Percentiles rank a stretch among this genome's conserved stretches.
phyloP scores from a whole-genome alignment of 2,888 invertebrate species.

The Mythimna pallens region DNA sequence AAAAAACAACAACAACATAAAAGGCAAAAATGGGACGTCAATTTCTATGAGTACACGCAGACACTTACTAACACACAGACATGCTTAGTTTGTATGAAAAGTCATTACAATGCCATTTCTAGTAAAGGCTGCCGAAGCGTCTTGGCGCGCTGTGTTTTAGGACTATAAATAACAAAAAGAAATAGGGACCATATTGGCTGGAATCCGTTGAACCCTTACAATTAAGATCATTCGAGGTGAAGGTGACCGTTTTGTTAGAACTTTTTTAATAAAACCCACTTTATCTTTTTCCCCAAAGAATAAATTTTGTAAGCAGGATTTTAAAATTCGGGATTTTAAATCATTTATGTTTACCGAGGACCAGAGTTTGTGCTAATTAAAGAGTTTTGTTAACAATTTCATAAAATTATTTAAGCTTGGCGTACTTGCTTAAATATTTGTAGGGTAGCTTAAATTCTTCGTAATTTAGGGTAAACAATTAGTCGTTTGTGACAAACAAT shows the following conservation, averaged over 20 bases:
- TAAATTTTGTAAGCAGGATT: conserved; percentile 82
- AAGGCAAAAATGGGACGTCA: no score
- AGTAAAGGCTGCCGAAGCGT: not conserved
- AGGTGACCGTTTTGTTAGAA: conserved; percentile 68
- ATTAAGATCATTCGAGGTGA: conserved; percentile 59
- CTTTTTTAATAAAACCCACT: conserved; percentile 87
- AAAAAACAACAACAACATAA: no score
- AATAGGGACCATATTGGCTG: conserved; percentile 19
- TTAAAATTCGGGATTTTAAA: conserved; percentile 76
- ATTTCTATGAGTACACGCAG: no score
- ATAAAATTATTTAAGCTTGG: conserved; percentile 42
- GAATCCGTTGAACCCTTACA: conserved; percentile 27
- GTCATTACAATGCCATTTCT: not conserved
- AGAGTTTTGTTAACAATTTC: conserved; percentile 58
- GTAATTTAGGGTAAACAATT: conserved; percentile 19
- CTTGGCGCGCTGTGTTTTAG: not conserved
- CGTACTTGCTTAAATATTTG: conserved; percentile 36
- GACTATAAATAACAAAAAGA: conserved; percentile 16
- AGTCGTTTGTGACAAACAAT: not conserved
- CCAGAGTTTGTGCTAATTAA: conserved; percentile 70
- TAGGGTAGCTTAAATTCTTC: conserved; percentile 29
- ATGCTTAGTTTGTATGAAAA: not conserved
- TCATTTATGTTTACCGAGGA: conserved; percentile 76
- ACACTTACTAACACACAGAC: no score
- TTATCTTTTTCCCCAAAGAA: conserved; percentile 72